Evolutionary conservation across 2,888 invertebrate genomes (phyloP), one percentile per base, ranked within the genome.

Genomic region (Brachyopa scutellaris): DNA sequence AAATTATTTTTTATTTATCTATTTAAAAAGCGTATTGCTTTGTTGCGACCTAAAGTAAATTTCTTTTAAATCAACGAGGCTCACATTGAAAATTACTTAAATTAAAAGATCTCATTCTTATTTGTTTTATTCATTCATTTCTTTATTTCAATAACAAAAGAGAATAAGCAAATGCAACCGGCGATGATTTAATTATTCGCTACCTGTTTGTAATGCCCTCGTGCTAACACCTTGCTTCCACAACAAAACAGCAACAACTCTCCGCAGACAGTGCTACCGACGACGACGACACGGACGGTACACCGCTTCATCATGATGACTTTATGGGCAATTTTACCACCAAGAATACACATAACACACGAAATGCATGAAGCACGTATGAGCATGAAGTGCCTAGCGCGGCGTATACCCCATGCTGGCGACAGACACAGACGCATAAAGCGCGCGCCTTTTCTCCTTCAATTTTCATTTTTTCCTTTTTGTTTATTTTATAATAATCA

Each of bases 191-290:
- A 47, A 57, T 47, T 67, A 57, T 47, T 36, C 36, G 17, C 55
- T 47, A 67, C 45, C 55, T 55, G 45, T 45, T 67, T 67, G 15
- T 40, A 47, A 8, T 64, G 64, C 45, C 64, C 62, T 62, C 64
- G 45, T 64, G 73, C 73, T 47, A 53, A 72, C 62, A 42, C 62
- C 62, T 72, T 42, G 31, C 9, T 40, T 26, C 2, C 11, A 64
- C n/a, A n/a, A 38, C 36, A 62, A 23, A 49, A n/a, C 13, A 15
- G 23, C 26, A 38, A 17, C 49, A 51, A 64, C 11, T 31, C 45
- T 9, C 21, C 31, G 29, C 5, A 42, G 21, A 55, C 31, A 23
- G 5, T 4, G 21, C 31, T 15, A 45, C 31, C 11, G 45, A 2
- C 8, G 31, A 19, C 33, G 61, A n/a, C n/a, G n/a, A n/a, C n/a